phyloP scores from a whole-genome alignment of 2,797 vertebrate species.

The Ctenochaetus hawaiiensis region DNA sequence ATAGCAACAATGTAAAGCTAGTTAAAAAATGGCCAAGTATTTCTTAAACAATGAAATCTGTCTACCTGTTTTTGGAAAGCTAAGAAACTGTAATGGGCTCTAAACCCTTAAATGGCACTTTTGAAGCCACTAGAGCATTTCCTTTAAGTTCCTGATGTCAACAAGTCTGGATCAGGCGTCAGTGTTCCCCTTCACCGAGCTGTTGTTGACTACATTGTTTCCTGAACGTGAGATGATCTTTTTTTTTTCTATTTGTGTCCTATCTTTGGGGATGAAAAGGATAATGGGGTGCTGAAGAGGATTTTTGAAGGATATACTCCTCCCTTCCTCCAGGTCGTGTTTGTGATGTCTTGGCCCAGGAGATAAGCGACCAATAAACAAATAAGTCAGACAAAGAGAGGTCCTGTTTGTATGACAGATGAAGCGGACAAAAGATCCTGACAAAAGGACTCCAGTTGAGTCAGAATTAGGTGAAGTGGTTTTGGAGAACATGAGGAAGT shows the following conservation, averaged over 20 bases:
- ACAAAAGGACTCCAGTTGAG: conserved; percentile 52
- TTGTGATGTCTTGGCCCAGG: conserved; percentile 51
- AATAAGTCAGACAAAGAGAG: conserved; percentile 70
- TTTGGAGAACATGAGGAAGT: conserved; percentile 49
- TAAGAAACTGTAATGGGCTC: conserved; percentile 12
- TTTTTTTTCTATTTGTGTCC: conserved; percentile 64
- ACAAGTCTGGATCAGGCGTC: conserved; percentile 52
- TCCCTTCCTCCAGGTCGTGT: conserved; percentile 62
- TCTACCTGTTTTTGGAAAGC: neutral
- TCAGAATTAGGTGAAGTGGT: conserved; percentile 53
- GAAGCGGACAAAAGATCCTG: conserved; percentile 40
- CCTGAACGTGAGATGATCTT: conserved; percentile 46
- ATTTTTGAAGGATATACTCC: conserved; percentile 48
- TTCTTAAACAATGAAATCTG: too few relatives aligned
- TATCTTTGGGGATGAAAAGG: conserved; percentile 50
- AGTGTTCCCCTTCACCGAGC: conserved; percentile 55
- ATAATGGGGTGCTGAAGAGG: conserved; percentile 62
- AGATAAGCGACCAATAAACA: conserved; percentile 77
- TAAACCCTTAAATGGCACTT: conserved; percentile 16
- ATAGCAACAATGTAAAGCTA: too few relatives aligned
- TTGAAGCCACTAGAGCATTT: conserved; percentile 33
- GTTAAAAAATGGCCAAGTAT: too few relatives aligned
- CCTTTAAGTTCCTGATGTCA: conserved; percentile 32
- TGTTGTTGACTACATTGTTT: conserved; percentile 32
- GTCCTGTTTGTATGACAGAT: conserved; percentile 60